These are phyloP conservation scores for Oplegnathus fasciatus DNA, from an alignment of 2,113 vertebrate species.

Conservation along the genomic window DNA sequence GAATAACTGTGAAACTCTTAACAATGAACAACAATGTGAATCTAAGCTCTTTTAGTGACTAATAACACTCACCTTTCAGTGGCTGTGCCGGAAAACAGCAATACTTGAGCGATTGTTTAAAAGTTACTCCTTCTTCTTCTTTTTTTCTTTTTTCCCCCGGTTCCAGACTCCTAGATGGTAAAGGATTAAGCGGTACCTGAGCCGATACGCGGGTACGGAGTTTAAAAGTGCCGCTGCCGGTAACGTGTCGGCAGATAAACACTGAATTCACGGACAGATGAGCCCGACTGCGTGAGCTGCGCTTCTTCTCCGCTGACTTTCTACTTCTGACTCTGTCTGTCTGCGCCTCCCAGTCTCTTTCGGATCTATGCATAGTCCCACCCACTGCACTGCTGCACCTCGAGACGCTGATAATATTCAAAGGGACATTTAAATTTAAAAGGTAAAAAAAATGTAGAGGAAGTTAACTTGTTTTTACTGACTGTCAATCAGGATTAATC, in stretches of 20 bases:
- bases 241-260: not conserved
- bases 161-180: not conserved
- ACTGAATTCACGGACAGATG: not conserved
- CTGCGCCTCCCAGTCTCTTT: conserved; percentile 34
- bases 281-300: not conserved
- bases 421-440: not conserved
- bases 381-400: conserved; percentile 13
- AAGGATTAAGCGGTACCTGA: accelerated
- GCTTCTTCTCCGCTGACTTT: not conserved
- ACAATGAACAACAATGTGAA: not conserved
- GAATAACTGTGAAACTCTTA: not conserved
- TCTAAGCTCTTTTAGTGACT: not conserved
- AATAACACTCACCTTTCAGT: conserved; percentile 49
- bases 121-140: not conserved
- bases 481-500: not conserved
- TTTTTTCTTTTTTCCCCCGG: not conserved
- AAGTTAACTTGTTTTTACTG: not conserved
- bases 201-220: not conserved
- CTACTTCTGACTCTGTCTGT: not conserved
- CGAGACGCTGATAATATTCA: not conserved
- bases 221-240: conserved; percentile 28
- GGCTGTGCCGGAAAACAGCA: not conserved
- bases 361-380: conserved; percentile 24
- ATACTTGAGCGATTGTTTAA: not conserved
- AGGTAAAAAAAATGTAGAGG: accelerated